Evolutionary conservation across 2,888 invertebrate species (phyloP).

Genomic region (Eristalis arbustorum): DNA sequence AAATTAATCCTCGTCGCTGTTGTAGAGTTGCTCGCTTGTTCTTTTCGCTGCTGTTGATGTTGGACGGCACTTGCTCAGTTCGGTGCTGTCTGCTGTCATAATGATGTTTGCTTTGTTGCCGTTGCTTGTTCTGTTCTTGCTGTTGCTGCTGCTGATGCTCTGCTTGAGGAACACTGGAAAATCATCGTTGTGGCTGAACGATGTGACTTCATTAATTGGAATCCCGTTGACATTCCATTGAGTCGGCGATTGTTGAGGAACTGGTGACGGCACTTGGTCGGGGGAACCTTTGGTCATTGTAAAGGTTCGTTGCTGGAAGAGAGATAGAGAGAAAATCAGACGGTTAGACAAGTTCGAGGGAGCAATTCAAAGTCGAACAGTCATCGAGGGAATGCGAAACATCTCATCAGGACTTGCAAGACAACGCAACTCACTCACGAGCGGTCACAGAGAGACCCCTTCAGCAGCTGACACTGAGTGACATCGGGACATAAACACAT

Average conservation of each 20-base stretch:
- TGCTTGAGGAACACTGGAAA: slow-evolving; percentile 58
- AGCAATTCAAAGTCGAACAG: background rate
- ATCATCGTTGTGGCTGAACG: slow-evolving; percentile 59
- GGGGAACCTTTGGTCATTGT: slow-evolving; percentile 60
- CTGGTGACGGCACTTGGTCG: slow-evolving; percentile 41
- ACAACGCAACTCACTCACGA: too few relatives aligned
- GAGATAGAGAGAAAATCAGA: background rate
- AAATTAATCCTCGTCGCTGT: slow-evolving; percentile 52
- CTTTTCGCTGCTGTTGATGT: slow-evolving; percentile 16
- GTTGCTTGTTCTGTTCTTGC: slow-evolving; percentile 36
- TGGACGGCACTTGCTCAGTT: slow-evolving; percentile 49
- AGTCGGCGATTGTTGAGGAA: slow-evolving; percentile 41
- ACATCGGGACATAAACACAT: background rate
- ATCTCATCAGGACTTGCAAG: background rate
- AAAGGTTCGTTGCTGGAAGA: slow-evolving; percentile 42
- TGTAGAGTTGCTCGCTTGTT: slow-evolving; percentile 42
- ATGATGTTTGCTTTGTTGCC: slow-evolving; percentile 32
- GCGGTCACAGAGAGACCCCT: too few relatives aligned
- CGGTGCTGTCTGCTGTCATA: slow-evolving; percentile 54
- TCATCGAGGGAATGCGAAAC: background rate
- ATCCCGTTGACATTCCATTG: slow-evolving; percentile 64
- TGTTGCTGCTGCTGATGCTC: slow-evolving; percentile 12
- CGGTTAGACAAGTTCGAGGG: background rate
- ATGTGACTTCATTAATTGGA: slow-evolving; percentile 66
- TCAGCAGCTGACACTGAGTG: too few relatives aligned